Percentiles rank a stretch among this genome's conserved stretches.
These are phyloP conservation scores for Idaea straminata DNA, from an alignment of 2,888 invertebrate species.

Conservation along the genomic window DNA sequence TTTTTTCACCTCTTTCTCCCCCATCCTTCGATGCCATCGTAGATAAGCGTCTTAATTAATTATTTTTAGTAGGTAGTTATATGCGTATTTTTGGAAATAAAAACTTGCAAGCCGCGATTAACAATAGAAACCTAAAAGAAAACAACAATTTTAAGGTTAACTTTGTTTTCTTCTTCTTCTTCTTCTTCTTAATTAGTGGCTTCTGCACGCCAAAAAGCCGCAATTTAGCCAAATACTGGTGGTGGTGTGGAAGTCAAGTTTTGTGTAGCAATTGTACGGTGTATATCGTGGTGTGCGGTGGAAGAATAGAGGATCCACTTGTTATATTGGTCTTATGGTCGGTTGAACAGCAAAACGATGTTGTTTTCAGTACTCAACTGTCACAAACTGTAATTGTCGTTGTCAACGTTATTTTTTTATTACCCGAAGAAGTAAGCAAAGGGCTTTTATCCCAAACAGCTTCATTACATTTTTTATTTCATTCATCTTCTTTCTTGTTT, in stretches of 20 bases:
- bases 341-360: too few relatives aligned
- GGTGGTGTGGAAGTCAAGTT: too few relatives aligned
- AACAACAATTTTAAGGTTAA: not conserved
- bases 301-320: too few relatives aligned
- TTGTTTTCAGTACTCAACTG: not conserved
- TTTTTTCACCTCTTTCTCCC: conserved; percentile 65
- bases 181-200: too few relatives aligned
- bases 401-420: not conserved
- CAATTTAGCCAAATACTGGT: too few relatives aligned
- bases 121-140: not conserved
- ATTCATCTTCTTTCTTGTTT: too few relatives aligned
- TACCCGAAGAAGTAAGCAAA: not conserved
- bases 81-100: not conserved
- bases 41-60: not conserved
- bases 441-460: not conserved
- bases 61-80: not conserved
- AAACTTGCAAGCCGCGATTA: not conserved
- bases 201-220: too few relatives aligned
- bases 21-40: conserved; percentile 70
- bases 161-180: not conserved
- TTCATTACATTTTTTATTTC: too few relatives aligned
- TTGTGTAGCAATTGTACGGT: too few relatives aligned
- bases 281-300: too few relatives aligned
- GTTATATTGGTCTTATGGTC: too few relatives aligned
- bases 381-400: not conserved